Evolutionary conservation across 1,140 invertebrate species (phyloP), one percentile per base, ranked within the genome.

Genomic region (Carposina sasakii): DNA sequence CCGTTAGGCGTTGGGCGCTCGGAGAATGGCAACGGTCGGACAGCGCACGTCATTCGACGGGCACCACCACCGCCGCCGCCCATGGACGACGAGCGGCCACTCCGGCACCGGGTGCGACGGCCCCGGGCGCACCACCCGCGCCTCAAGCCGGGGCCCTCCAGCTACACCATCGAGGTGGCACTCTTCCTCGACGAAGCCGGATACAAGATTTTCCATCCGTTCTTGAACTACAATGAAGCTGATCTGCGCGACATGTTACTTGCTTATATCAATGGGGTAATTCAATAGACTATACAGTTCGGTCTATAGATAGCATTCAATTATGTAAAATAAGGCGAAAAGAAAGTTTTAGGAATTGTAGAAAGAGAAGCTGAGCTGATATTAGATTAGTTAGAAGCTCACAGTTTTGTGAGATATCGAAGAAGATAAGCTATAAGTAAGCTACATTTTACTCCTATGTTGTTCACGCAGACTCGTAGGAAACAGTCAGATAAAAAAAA

Each of bases 171-270:
- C 20, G 91, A 93, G 65, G 60, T 92, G 17, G 91, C 90, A 0
- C 63, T 93, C n/a, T 93, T 93, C 70, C 88, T 93, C 45, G 92
- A 93, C 57, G 89, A 91, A 64, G 86, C 90, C 2, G 92, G 86
- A 0, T 92, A 92, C 56, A 88, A 88, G 61, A 85, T 90, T 1
- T 93, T 93, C 63, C 74, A 88, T n/a, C 90, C 91, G 1, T 90
- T 88, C 60, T 87, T 93, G 21, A 85, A 89, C 37, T 85, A 88
- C 44, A 87, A 91, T 61, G 90, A 92, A 28, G 75, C 74, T 16
- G 88, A 90, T 57, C 70, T 93, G 3, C 82, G 88, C 17, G 89
- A 93, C 67, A 90, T 93, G 89, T 67, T 93, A 1, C 68, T 93
- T 5, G 91, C 91, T 12, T 93, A 93, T 58, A 86, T 93, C 31